These are phyloP conservation scores for Poeciliopsis turneri DNA, from an alignment of 2,797 vertebrate species.

Conservation along the genomic window DNA sequence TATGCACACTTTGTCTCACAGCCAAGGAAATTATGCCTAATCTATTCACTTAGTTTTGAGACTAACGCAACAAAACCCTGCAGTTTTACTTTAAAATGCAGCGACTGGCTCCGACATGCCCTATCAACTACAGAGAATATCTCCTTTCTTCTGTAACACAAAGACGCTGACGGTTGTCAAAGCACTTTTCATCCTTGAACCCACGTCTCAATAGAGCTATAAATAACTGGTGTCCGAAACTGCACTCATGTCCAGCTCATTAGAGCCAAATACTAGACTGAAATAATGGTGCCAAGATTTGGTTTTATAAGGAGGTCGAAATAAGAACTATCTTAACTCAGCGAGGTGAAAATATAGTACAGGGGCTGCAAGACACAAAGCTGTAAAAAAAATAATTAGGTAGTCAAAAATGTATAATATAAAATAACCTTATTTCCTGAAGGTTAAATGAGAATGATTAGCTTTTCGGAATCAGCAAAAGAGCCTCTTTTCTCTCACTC, in stretches of 20 bases:
- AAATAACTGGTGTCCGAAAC: conserved; percentile 65
- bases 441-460: conserved; percentile 46
- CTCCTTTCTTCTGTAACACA: conserved; percentile 55
- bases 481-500: conserved; percentile 24
- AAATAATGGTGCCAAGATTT: conserved; percentile 56
- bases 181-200: conserved; percentile 63
- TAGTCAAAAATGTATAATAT: conserved; percentile 27
- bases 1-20: conserved; percentile 48
- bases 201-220: conserved; percentile 59
- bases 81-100: conserved; percentile 42
- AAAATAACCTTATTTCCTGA: conserved; percentile 28
- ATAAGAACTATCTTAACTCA: conserved; percentile 28
- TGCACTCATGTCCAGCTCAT: conserved; percentile 63
- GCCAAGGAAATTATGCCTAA: conserved; percentile 39
- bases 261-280: conserved; percentile 57
- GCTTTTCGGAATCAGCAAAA: conserved; percentile 43
- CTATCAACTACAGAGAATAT: conserved; percentile 64
- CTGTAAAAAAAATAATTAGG: conserved; percentile 7
- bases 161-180: conserved; percentile 53
- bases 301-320: conserved; percentile 34
- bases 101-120: conserved; percentile 38
- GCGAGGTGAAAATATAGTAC: conserved; percentile 22
- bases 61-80: conserved; percentile 23
- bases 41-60: conserved; percentile 52
- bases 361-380: neutral